Percentiles rank a stretch among this genome's conserved stretches.
phyloP scores from a whole-genome alignment of 2,797 vertebrate species.

The Gephyroberyx darwinii region DNA sequence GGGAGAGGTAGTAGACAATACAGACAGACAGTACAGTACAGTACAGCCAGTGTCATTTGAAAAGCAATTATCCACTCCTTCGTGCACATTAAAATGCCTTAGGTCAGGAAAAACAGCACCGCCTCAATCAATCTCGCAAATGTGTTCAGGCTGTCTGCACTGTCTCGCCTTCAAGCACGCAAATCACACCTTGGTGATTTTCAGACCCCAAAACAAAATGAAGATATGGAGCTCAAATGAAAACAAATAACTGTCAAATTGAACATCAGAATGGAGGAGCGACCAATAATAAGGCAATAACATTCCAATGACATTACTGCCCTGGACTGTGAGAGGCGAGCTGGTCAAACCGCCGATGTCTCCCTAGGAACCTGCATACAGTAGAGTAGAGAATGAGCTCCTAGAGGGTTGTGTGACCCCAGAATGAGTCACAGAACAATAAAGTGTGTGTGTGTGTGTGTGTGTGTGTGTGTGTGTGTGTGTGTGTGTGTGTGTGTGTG shows the following conservation, averaged over 20 bases:
- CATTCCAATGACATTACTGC: conserved; percentile 29
- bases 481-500: conserved; percentile 7
- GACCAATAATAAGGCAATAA: conserved; percentile 19
- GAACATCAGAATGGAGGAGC: neutral
- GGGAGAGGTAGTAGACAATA: neutral
- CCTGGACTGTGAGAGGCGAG: neutral
- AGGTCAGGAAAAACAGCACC: neutral
- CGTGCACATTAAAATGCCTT: neutral
- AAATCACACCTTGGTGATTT: neutral
- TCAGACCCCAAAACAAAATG: neutral
- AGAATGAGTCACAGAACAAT: conserved; percentile 34
- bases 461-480: neutral
- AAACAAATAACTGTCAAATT: conserved; percentile 31
- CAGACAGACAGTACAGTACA: too few relatives aligned
- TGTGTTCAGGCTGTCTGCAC: neutral
- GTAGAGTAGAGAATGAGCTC: neutral
- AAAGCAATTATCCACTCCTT: conserved; percentile 9
- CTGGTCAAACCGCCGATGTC: neutral
- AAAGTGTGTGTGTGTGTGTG: conserved; percentile 11
- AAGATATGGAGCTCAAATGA: conserved; percentile 34
- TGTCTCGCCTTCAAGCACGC: neutral
- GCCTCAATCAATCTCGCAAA: neutral
- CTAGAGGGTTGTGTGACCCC: conserved; percentile 20
- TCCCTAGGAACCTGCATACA: neutral
- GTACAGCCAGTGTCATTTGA: neutral